These are phyloP conservation scores for Agrochola lota DNA, from an alignment of 2,888 invertebrate genomes.

Conservation along the genomic window DNA sequence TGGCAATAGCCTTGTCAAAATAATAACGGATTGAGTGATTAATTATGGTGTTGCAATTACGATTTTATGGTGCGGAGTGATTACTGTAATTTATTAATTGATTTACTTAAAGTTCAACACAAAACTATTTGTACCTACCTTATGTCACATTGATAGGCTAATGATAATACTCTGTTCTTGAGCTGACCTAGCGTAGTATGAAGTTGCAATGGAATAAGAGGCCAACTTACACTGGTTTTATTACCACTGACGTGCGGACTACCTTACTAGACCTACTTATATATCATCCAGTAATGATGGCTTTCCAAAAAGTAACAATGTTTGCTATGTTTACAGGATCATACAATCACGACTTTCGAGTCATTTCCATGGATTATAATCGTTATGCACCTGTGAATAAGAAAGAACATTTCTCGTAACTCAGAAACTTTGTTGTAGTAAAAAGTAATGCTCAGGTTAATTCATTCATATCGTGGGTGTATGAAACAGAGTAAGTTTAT, in stretches of 20 bases:
- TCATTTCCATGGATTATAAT: neutral
- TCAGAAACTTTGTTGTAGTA: neutral
- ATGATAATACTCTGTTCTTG: neutral
- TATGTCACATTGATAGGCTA: neutral
- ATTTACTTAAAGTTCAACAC: neutral
- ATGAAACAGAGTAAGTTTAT: too few species aligned
- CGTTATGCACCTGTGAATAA: neutral
- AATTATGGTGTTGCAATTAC: conserved; percentile 18
- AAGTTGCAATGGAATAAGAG: too few species aligned
- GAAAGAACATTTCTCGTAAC: too few species aligned
- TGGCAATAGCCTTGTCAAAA: conserved; percentile 46
- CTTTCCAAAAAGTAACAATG: too few species aligned
- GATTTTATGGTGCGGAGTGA: neutral
- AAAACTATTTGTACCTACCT: neutral
- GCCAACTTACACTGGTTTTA: too few species aligned
- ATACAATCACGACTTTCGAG: neutral
- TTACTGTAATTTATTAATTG: neutral
- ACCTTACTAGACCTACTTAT: too few species aligned
- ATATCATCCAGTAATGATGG: too few species aligned
- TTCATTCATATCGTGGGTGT: too few species aligned
- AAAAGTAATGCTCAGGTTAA: too few species aligned
- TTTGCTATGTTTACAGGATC: too few species aligned
- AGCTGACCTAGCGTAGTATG: neutral
- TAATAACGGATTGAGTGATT: conserved; percentile 44
- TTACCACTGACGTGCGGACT: too few species aligned